phyloP scores from a whole-genome alignment of 2,888 invertebrate genomes.

The Gortyna flavago region DNA sequence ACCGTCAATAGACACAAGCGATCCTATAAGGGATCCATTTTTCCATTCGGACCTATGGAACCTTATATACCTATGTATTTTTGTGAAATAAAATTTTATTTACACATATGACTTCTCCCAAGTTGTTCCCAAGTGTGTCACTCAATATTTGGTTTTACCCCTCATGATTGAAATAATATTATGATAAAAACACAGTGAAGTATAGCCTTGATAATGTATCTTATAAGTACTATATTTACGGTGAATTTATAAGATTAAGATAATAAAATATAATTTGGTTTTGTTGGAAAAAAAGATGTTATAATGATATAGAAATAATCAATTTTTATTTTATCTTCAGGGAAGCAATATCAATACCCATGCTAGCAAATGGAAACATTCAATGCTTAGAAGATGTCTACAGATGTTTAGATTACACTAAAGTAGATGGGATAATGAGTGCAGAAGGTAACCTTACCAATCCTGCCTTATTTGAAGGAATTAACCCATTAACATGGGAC shows the following conservation, averaged over 20 bases:
- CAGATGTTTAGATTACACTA: slow-evolving; percentile 95
- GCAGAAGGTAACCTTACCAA: slow-evolving; percentile 99
- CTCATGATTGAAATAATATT: not conserved
- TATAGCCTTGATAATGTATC: not conserved
- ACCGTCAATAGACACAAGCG: not conserved
- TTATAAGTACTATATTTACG: not conserved
- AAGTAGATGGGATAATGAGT: slow-evolving; percentile 96
- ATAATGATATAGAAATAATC: slow-evolving; percentile 14
- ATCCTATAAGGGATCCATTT: not conserved
- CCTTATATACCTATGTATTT: not conserved
- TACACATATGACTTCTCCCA: not conserved
- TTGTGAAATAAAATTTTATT: not conserved
- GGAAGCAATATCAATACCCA: slow-evolving; percentile 96
- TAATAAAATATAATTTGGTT: not conserved
- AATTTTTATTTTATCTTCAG: slow-evolving; percentile 86
- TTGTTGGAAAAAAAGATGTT: not conserved
- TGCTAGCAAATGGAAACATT: slow-evolving; percentile 99
- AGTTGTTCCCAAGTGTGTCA: not conserved
- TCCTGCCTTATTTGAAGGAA: slow-evolving; percentile 96
- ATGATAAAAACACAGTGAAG: not conserved
- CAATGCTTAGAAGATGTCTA: slow-evolving; percentile 96
- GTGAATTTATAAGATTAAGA: slow-evolving; percentile 5
- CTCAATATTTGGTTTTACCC: not conserved
- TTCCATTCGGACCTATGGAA: not conserved
- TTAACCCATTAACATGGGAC: slow-evolving; percentile 96